Base-by-base conservation (phyloP, 2,113 vertebrate genomes). In the Gobiocypris rarus region DNA sequence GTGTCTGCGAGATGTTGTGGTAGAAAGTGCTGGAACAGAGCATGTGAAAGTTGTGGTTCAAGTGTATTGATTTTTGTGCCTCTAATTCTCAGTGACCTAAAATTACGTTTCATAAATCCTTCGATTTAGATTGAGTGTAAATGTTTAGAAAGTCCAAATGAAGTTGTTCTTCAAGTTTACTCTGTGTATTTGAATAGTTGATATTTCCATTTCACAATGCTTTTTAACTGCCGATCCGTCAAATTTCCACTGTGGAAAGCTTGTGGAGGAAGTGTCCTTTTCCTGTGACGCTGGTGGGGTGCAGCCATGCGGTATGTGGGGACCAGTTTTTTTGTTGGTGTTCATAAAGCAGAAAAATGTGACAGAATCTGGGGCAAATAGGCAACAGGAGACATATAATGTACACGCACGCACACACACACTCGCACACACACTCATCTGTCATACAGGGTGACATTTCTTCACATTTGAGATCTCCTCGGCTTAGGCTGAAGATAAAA, bases 401-500 rank as follows among this genome's bases (percentile, higher is more conserved):
- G 80, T 56, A 76, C 82, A 84, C 52, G 19, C 69, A 75, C 54
- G 50, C 70, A 83, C 82, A 73, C 54, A 83, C 82, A 59, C 41
- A 34, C 65, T 26, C 24, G 52, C 75, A 63, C 45, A 81, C 83
- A 73, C 84, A 78, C 83, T 88, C 86, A 89, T 90, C 86, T 88
- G 84, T 90, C 89, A 87, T 82, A 67, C 82, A 41, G 78, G 78
- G 84, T 90, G 89, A 89, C 89, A 88, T 89, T 89, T 89, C 86
- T 84, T 85, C 87, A 89, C 87, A 87, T 88, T 85, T 88, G 56
- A 84, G 86, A 82, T 87, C 82, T 87, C 71, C 87, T 86, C 69
- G 84, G 86, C 87, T 86, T 80, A 87, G 84, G 81, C 84, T 86
- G 86, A 73, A 89, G 86, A 84, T 89, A 87, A 88, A 88, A 88